Percentiles rank a stretch among this genome's conserved stretches.
Conservation (phyloP, 2,888 invertebrate genomes). For the Eupithecia tripunctaria region DNA sequence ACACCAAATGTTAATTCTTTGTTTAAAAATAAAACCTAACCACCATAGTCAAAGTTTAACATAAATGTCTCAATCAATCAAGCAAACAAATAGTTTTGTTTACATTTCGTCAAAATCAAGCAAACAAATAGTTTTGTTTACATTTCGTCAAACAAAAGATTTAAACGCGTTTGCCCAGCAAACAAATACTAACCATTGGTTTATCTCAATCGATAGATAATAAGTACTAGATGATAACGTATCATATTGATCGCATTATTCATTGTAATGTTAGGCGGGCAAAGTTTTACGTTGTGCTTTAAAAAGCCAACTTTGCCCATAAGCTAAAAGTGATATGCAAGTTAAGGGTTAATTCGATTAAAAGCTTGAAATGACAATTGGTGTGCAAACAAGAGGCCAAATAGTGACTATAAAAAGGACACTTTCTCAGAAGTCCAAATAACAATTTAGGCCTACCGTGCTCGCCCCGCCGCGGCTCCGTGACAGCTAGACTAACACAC, state of each 20-base stretch:
- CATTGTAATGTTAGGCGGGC: constrained; percentile 65
- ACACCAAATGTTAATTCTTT: constrained; percentile 52
- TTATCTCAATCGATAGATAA: constrained; percentile 66
- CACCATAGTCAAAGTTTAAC: background rate
- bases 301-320: background rate
- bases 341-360: constrained; percentile 27
- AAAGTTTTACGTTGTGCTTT: constrained; percentile 47
- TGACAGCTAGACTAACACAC: constrained; percentile 74
- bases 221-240: constrained; percentile 58
- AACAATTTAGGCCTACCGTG: constrained; percentile 72
- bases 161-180: constrained; percentile 73
- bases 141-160: constrained; percentile 68
- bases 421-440: constrained; percentile 72
- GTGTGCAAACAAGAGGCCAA: constrained; percentile 63
- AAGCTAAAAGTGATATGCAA: background rate
- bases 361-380: constrained; percentile 53
- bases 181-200: constrained; percentile 52
- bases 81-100: constrained; percentile 39
- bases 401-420: constrained; percentile 69
- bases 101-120: constrained; percentile 49
- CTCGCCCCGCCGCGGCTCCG: constrained; percentile 59
- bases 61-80: background rate
- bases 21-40: constrained; percentile 5
- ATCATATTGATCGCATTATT: constrained; percentile 66
- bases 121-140: constrained; percentile 43